These are phyloP conservation scores for Myotis myotis DNA, from an alignment of 2,797 vertebrate genomes.

Conservation along the genomic window DNA sequence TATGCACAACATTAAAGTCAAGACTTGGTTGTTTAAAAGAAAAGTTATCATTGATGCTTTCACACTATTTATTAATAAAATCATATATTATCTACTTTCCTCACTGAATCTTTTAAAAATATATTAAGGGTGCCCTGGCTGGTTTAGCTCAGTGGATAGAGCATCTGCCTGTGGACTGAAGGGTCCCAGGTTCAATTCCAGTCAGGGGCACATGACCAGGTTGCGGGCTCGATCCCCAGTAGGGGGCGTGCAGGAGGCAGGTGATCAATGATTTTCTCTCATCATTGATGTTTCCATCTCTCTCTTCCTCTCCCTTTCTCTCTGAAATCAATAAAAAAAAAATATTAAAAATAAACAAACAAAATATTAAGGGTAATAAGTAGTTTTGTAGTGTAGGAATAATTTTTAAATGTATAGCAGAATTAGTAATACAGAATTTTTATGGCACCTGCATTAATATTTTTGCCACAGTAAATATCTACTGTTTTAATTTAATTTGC, in stretches of 20 bases:
- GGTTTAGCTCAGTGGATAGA: too few species aligned
- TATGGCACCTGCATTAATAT: background rate
- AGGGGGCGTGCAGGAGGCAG: too few species aligned
- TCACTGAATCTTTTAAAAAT: conserved; percentile 31
- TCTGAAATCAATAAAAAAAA: too few species aligned
- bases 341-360: too few species aligned
- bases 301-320: too few species aligned
- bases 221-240: too few species aligned
- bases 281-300: too few species aligned
- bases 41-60: conserved; percentile 80
- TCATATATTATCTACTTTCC: conserved; percentile 60
- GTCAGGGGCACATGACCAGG: too few species aligned
- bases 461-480: conserved; percentile 13
- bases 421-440: conserved; percentile 21
- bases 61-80: conserved; percentile 88
- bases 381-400: conserved; percentile 21
- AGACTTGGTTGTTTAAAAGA: conserved; percentile 70
- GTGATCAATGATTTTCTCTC: too few species aligned
- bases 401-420: conserved; percentile 36
- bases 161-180: too few species aligned
- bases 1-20: conserved; percentile 69
- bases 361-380: background rate
- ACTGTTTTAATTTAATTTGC: conserved; percentile 35
- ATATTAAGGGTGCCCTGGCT: background rate
- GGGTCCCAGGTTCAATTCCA: too few species aligned